A percentile compares a stretch with the other conserved stretches of the same genome.
Evolutionary conservation across 2,797 vertebrate genomes (phyloP).

Genomic region (Pipistrellus pygmaeus): DNA sequence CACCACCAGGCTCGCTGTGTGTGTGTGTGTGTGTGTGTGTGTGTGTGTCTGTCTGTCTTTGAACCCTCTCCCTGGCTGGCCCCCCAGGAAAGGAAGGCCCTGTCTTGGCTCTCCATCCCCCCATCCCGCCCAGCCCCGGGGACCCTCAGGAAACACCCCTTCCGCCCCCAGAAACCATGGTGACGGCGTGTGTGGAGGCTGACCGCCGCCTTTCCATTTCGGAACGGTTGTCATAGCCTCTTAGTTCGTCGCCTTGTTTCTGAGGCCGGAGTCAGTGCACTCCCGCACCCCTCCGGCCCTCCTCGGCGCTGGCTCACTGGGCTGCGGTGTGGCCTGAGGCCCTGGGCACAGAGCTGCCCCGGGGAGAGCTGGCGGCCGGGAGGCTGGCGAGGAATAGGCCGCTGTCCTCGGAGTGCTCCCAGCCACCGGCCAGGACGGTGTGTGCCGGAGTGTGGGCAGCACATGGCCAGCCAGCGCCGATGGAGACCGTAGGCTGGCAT

Average conservation of each 20-base stretch:
- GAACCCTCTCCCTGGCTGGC: not conserved
- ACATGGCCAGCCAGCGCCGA: not conserved
- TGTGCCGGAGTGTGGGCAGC: not conserved
- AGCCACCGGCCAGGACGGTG: not conserved
- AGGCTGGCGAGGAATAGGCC: not conserved
- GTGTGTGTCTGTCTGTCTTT: not conserved
- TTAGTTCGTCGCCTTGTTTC: not conserved
- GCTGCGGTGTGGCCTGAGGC: not conserved
- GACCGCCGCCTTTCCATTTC: not conserved
- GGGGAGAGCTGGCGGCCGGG: not conserved
- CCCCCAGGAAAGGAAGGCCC: not conserved
- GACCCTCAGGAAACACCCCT: not conserved
- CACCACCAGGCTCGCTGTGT: rapidly evolving
- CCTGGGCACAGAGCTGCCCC: not conserved
- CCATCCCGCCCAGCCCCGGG: not conserved
- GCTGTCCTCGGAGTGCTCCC: not conserved
- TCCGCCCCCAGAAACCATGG: not conserved
- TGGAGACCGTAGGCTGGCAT: not conserved
- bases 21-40: too few relatives aligned
- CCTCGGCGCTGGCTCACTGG: not conserved
- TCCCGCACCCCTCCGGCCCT: not conserved
- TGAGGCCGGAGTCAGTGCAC: not conserved
- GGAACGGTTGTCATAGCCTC: not conserved
- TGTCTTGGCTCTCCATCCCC: not conserved
- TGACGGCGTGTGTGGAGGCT: not conserved